Evolutionary conservation across 2,113 vertebrate species (phyloP).

Genomic region (Camelus bactrianus): DNA sequence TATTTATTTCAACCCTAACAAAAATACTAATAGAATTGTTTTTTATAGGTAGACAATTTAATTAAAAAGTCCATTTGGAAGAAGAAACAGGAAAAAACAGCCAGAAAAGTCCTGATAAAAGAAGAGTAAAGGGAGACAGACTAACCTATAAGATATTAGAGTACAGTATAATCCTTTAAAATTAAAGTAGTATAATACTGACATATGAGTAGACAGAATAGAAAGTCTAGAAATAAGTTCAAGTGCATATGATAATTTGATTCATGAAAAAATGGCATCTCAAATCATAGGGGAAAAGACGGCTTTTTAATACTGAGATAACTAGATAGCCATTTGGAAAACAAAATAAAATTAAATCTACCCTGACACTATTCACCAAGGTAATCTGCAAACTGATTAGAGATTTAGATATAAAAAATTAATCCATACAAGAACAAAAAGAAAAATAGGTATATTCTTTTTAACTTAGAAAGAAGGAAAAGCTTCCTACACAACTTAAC

Average conservation of each 20-base stretch:
- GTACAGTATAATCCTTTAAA: background rate
- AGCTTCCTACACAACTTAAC: background rate
- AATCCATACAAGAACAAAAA: background rate
- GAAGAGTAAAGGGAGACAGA: background rate
- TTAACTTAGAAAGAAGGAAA: background rate
- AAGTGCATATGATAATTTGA: background rate
- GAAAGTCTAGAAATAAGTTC: background rate
- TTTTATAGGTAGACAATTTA: background rate
- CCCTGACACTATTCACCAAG: background rate
- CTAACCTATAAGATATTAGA: background rate
- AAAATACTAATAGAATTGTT: constrained; percentile 30
- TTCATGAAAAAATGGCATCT: background rate
- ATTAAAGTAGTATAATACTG: background rate
- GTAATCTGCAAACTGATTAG: background rate
- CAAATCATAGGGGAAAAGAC: background rate
- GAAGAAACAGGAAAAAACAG: background rate
- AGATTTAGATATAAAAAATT: constrained; percentile 2
- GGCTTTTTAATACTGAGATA: constrained; percentile 45
- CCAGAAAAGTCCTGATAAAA: background rate
- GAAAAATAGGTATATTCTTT: background rate
- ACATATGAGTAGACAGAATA: background rate
- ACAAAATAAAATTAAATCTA: constrained; percentile 35
- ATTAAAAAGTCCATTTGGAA: constrained; percentile 6
- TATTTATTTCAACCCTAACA: background rate
- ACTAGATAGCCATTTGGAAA: background rate